Evolutionary conservation across 2,797 vertebrate species (phyloP).

Genomic region (Microchirus variegatus): DNA sequence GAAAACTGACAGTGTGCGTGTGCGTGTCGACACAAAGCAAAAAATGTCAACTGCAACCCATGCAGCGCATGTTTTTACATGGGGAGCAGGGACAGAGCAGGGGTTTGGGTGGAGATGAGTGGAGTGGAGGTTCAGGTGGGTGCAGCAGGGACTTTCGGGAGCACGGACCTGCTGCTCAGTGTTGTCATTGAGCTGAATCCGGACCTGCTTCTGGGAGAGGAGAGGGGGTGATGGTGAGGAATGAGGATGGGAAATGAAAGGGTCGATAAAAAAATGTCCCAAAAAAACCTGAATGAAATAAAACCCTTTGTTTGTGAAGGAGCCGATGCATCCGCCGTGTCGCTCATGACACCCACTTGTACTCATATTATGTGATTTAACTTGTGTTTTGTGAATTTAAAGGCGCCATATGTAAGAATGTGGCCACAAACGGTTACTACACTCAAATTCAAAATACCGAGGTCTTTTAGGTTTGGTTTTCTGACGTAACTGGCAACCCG

Average conservation of each 20-base stretch:
- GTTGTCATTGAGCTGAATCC: constrained; percentile 81
- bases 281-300: no score
- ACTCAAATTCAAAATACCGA: no score
- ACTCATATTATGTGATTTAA: no score
- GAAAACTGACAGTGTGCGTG: background rate
- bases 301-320: no score
- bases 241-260: constrained; percentile 33
- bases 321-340: no score
- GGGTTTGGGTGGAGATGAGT: background rate
- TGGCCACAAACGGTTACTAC: no score
- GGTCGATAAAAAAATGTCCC: constrained; percentile 7
- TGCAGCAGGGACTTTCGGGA: constrained; percentile 24
- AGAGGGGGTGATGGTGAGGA: constrained; percentile 61
- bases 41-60: constrained; percentile 55
- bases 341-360: no score
- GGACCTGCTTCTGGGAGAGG: constrained; percentile 83
- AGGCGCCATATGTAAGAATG: no score
- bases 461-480: no score
- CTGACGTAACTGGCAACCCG: no score
- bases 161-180: constrained; percentile 81
- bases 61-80: constrained; percentile 56
- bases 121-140: no score
- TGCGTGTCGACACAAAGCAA: constrained; percentile 38
- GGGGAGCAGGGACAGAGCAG: background rate
- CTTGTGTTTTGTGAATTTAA: no score